Conservation (phyloP, 2,888 invertebrate genomes). For the Fragum whitleyi region DNA sequence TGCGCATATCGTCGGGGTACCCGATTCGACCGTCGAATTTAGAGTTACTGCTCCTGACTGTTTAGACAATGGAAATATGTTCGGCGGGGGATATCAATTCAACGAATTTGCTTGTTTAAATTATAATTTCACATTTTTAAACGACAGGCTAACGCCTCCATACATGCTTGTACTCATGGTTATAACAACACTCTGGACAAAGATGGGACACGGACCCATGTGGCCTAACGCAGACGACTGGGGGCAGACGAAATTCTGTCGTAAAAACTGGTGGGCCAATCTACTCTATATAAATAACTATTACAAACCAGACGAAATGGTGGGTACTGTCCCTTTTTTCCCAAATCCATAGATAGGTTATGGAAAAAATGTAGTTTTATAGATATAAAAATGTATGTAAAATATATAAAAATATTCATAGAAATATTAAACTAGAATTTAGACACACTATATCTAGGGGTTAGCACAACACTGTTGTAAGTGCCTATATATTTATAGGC, state of each 20-base stretch:
- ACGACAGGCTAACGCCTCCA: constrained; percentile 51
- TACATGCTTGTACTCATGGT: constrained; percentile 52
- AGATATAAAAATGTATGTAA: not conserved
- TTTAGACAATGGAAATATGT: no score
- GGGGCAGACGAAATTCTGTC: constrained; percentile 53
- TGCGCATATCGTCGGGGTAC: no score
- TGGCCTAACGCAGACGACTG: constrained; percentile 28
- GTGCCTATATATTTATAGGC: no score
- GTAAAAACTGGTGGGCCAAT: constrained; percentile 71
- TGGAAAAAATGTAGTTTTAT: not conserved
- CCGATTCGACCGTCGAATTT: no score
- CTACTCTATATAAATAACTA: constrained; percentile 72
- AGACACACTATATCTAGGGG: no score
- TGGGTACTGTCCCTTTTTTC: not conserved
- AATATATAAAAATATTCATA: no score
- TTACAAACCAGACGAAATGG: constrained; percentile 43
- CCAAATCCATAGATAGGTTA: not conserved
- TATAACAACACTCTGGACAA: constrained; percentile 34
- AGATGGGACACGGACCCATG: constrained; percentile 35
- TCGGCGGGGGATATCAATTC: no score
- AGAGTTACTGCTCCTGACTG: no score
- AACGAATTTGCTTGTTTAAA: no score
- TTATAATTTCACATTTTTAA: no score
- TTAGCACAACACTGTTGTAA: no score
- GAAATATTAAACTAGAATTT: no score